These are phyloP conservation scores for Zelleria hepariella DNA, from an alignment of 2,888 invertebrate genomes.

Conservation along the genomic window DNA sequence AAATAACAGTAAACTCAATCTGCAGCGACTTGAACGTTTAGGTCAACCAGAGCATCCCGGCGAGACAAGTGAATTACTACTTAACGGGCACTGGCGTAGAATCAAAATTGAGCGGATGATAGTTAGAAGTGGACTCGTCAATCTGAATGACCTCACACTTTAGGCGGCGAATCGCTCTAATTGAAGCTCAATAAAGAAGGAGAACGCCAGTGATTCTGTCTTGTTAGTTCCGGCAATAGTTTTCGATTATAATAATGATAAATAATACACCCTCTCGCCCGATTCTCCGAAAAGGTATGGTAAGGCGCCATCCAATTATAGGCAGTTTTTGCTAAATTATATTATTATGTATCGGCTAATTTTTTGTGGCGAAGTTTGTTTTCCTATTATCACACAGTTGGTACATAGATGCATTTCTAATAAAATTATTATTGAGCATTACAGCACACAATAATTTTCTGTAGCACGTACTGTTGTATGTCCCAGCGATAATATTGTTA, in stretches of 20 bases:
- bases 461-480: too few relatives aligned
- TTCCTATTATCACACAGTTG: too few relatives aligned
- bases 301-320: too few relatives aligned
- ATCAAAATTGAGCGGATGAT: slow-evolving; percentile 16
- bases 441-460: neutral
- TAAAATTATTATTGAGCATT: neutral
- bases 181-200: slow-evolving; percentile 29
- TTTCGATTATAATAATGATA: neutral
- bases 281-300: too few relatives aligned
- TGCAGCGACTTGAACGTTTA: slow-evolving; percentile 12
- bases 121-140: slow-evolving; percentile 20
- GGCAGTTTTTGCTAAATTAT: too few relatives aligned
- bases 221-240: neutral
- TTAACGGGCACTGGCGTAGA: neutral
- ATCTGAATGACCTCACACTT: slow-evolving; percentile 17
- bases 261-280: too few relatives aligned
- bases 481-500: too few relatives aligned
- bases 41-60: neutral
- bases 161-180: slow-evolving; percentile 27
- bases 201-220: slow-evolving; percentile 16
- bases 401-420: too few relatives aligned
- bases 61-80: neutral
- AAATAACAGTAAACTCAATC: slow-evolving; percentile 23
- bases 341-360: too few relatives aligned
- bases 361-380: too few relatives aligned